Evolutionary conservation across 1,140 invertebrate genomes (phyloP).

Genomic region (Zaprionus capensis): DNA sequence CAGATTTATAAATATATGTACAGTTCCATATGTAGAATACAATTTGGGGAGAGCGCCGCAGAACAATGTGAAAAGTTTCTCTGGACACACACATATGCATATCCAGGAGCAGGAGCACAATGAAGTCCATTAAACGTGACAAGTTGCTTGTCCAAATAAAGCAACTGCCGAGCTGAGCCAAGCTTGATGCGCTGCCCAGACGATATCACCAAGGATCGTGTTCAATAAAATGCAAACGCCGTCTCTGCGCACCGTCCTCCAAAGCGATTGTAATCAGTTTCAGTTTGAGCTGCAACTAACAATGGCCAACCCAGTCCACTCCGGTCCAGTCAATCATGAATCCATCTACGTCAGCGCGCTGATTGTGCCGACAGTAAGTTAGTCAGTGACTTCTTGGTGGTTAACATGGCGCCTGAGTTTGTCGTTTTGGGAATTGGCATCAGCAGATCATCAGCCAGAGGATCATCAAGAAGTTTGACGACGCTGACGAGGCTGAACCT

Average conservation of each 20-base stretch:
- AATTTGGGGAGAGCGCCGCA: conserved; percentile 16
- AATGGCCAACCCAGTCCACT: conserved; percentile 51
- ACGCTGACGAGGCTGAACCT: conserved; percentile 30
- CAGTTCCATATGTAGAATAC: conserved; percentile 14
- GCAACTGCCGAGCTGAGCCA: conserved; percentile 47
- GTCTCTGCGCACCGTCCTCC: conserved; percentile 9
- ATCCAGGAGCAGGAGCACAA: conserved; percentile 43
- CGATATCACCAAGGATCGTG: conserved; percentile 71
- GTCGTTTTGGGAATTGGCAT: conserved; percentile 76
- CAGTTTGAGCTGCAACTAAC: conserved; percentile 43
- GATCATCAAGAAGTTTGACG: conserved; percentile 73
- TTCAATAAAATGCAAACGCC: conserved; percentile 78
- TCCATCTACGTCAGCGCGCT: conserved; percentile 67
- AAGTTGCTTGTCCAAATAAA: conserved; percentile 82
- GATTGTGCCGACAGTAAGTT: conserved; percentile 55
- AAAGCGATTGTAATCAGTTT: conserved; percentile 56
- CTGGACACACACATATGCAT: conserved; percentile 18
- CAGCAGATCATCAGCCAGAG: conserved; percentile 76
- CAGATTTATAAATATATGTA: neutral
- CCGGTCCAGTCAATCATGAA: conserved; percentile 58
- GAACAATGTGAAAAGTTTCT: conserved; percentile 18
- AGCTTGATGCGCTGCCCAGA: conserved; percentile 25
- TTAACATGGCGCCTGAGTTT: conserved; percentile 82
- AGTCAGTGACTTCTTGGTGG: conserved; percentile 73
- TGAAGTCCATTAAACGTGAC: conserved; percentile 78